Evolutionary conservation across 2,797 vertebrate genomes (phyloP).

Genomic region (Hemibagrus guttatus): DNA sequence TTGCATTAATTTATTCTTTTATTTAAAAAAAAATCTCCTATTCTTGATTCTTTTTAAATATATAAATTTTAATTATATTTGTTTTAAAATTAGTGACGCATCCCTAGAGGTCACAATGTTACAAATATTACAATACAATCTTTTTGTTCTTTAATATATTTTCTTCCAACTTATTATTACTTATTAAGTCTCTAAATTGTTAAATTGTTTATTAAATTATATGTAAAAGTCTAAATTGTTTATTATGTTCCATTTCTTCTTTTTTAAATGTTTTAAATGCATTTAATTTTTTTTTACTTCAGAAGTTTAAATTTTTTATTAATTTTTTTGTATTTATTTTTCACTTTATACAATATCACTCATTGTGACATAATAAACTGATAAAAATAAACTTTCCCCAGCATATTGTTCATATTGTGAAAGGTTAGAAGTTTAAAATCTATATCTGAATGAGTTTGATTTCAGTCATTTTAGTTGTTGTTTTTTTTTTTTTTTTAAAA

Average conservation of each 20-base stretch:
- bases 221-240: background rate
- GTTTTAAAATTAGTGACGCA: too few species aligned
- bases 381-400: too few species aligned
- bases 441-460: background rate
- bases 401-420: background rate
- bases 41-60: background rate
- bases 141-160: background rate
- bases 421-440: background rate
- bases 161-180: background rate
- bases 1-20: background rate
- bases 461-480: background rate
- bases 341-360: too few species aligned
- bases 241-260: background rate
- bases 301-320: background rate
- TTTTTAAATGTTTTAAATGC: background rate
- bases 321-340: background rate
- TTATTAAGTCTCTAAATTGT: background rate
- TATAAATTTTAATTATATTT: too few species aligned
- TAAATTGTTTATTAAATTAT: too few species aligned
- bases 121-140: background rate
- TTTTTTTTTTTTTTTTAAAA: background rate
- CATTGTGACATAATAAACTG: too few species aligned
- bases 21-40: background rate
- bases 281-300: too few species aligned
- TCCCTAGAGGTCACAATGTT: background rate